Evolutionary conservation across 2,888 invertebrate genomes (phyloP), one percentile per base, ranked within the genome.

Genomic region (Amiota communis): DNA sequence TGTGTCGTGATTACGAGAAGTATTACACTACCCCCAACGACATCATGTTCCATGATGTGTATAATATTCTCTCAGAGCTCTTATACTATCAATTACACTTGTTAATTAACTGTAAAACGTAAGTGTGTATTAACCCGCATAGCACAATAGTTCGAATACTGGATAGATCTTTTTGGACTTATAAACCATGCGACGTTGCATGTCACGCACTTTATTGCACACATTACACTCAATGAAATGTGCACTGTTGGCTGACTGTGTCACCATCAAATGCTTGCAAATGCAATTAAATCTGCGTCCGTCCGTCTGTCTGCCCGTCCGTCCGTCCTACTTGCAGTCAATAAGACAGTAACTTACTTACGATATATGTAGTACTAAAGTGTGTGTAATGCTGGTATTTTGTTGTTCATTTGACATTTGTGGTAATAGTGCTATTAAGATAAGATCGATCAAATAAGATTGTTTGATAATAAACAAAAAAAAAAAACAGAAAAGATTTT

Each of bases 31-130:
- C 36, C 36, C 36, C 36, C 36, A 36, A 36, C 36, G 6, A 36
- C 36, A 36, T 36, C 36, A 36, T 36, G 36, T 63, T 11, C 63
- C 23, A 59, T n/a, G 17, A 59, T 36, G 36, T 36, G 36, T 36
- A 36, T 36, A 36, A 36, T 36, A 11, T 59, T 59, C 59, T 11
- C 59, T 17, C 20, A 17, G 15, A 12, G 59, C 36, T 36, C 61
- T 74, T 71, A 75, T 74, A 74, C 81, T 83, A 83, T 79, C 82
- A 83, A 84, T 84, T 84, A 79, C 85, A 82, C 82, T 84, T 84
- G 82, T 83, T 83, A 84, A 83, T 83, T 83, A 85, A 83, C 78
- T 73, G 72, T 74, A 53, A 47, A 63, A 13, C 46, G 36, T 63
- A 46, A 63, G 63, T 63, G 63, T 63, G 46, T 63, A 46, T 63